Evolutionary conservation across 2,113 vertebrate species (phyloP).

Genomic region (Mobula birostris): DNA sequence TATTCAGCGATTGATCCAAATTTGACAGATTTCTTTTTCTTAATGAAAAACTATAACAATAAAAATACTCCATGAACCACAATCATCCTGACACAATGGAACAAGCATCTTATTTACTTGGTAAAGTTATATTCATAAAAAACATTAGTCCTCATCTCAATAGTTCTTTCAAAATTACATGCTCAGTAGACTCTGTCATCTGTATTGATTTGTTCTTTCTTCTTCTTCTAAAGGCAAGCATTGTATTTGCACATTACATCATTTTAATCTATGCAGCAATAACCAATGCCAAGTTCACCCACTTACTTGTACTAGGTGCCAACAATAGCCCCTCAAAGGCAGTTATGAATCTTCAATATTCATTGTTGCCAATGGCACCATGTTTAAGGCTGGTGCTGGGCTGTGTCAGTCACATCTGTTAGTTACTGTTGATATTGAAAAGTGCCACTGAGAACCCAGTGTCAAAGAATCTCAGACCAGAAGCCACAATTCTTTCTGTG

Average conservation of each 20-base stretch:
- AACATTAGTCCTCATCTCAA: neutral
- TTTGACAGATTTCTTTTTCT: neutral
- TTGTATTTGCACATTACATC: constrained; percentile 10
- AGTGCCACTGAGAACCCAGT: neutral
- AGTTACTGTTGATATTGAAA: neutral
- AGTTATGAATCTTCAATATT: neutral
- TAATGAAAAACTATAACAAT: neutral
- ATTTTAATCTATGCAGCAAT: neutral
- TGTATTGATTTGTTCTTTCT: neutral
- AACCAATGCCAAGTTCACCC: neutral
- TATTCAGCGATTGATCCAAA: neutral
- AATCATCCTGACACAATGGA: neutral
- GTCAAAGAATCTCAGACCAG: neutral
- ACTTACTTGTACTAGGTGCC: neutral
- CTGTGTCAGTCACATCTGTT: neutral
- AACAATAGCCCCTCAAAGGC: neutral
- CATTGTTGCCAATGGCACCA: neutral
- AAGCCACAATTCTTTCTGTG: neutral
- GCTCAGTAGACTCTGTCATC: neutral
- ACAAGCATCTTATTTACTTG: neutral
- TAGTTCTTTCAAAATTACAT: neutral
- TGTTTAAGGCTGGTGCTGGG: neutral
- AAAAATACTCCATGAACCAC: neutral
- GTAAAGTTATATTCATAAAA: neutral
- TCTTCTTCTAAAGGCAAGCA: neutral